Evolutionary conservation across 2,888 invertebrate species (phyloP), one percentile per base, ranked within the genome.

Genomic region (Oxycera nigricornis): DNA sequence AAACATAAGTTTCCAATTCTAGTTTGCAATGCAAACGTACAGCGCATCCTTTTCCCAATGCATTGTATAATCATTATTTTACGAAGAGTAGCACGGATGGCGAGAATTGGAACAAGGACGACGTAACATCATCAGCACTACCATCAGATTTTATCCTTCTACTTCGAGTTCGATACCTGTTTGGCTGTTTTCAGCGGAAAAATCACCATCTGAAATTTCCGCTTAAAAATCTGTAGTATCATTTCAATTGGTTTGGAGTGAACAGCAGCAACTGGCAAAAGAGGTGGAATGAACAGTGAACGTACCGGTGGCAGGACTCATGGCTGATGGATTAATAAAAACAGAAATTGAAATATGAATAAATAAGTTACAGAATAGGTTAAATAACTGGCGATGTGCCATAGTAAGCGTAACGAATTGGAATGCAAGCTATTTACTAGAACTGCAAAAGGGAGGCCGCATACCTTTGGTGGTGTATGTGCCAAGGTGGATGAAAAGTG

Each of bases 281-380:
- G 59, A 41, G 22, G 20, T 20, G 31, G 24, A 17, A 41, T 20
- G 2, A 20, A 17, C 24, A 55, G 22, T 9, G 24, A 24, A 24
- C 4, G 6, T 9, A 22, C 24, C 22, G 55, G 17, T 6, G 55
- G 22, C 6, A 1, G 22, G 62, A 35, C 11, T 65, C n/a, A 17
- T 24, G 39, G 39, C 65, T 65, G 41, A 62, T 73, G 62, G 73
- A 73, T 62, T 73, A 73, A 73, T 73, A 73, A 73, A 73, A 73
- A 61, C 73, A 73, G 73, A 73, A 73, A 73, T 73, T 73, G 73
- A 73, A 73, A 73, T 73, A 73, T 73, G 73, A 73, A 73, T 73
- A 73, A 73, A 73, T 73, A 73, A 73, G 52, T 65, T 41, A n/a
- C n/a, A 2, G 70, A 50, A 20, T 52, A 55, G 70, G 70, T 30